phyloP scores from a whole-genome alignment of 2,113 vertebrate genomes.

The Microtus oregoni region DNA sequence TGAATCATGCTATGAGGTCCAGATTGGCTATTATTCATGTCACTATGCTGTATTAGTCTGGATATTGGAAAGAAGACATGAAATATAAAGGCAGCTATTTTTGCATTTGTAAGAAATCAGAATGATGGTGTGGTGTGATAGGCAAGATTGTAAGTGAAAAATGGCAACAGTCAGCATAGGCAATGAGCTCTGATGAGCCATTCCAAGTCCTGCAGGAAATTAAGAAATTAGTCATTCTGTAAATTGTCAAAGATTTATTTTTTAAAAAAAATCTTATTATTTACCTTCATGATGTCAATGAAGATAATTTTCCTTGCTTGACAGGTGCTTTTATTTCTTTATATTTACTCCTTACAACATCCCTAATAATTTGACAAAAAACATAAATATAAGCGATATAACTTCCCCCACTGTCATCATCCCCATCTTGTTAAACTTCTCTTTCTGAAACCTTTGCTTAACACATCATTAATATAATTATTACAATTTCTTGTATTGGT shows the following conservation, averaged over 20 bases:
- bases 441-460: not conserved
- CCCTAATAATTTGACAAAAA: constrained; percentile 20
- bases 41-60: constrained; percentile 54
- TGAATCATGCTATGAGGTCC: constrained; percentile 66
- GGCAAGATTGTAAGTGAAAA: constrained; percentile 29
- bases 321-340: not conserved
- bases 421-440: not conserved
- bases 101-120: constrained; percentile 13
- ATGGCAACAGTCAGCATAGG: constrained; percentile 16
- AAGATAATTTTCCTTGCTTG: constrained; percentile 16
- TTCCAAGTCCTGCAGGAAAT: not conserved
- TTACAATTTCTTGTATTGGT: constrained; percentile 14
- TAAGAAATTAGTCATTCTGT: not conserved
- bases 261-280: not conserved
- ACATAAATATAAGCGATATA: not conserved
- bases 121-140: not conserved
- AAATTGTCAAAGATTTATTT: constrained; percentile 22
- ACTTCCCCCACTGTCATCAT: not conserved
- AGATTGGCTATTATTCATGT: constrained; percentile 75
- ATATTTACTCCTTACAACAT: constrained; percentile 16
- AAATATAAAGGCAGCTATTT: constrained; percentile 71
- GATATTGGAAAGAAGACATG: constrained; percentile 71
- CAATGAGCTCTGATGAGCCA: not conserved
- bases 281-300: constrained; percentile 41
- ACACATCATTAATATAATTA: not conserved